Evolutionary conservation across 2,113 vertebrate species (phyloP).

Genomic region (Elachura formosa): DNA sequence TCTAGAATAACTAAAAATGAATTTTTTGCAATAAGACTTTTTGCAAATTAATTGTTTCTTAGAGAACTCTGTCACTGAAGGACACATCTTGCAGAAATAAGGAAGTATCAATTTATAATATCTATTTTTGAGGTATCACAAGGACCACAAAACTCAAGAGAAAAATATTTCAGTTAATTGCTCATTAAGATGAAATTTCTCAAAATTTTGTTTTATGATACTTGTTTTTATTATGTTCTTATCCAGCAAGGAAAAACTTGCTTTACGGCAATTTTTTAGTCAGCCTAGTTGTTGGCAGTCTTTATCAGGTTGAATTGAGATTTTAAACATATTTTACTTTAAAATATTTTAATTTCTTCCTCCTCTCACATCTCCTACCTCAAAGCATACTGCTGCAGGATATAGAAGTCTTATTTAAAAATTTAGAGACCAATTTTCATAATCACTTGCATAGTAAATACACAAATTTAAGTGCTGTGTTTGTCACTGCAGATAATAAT

Average conservation of each 20-base stretch:
- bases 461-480: background rate
- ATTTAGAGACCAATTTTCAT: background rate
- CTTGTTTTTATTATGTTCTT: background rate
- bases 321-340: background rate
- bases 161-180: background rate
- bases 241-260: background rate
- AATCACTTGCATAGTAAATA: background rate
- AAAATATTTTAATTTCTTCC: background rate
- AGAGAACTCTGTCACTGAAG: background rate
- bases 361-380: background rate
- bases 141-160: background rate
- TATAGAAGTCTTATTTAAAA: background rate
- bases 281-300: background rate
- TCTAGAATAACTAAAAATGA: background rate
- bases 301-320: background rate
- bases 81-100: background rate
- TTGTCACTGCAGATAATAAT: background rate
- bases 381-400: background rate
- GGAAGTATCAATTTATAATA: background rate
- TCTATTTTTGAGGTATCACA: background rate
- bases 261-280: background rate
- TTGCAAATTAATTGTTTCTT: background rate
- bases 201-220: background rate
- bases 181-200: background rate
- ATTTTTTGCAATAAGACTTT: background rate